Conservation (phyloP, 2,113 vertebrate genomes). For the Pavo muticus region DNA sequence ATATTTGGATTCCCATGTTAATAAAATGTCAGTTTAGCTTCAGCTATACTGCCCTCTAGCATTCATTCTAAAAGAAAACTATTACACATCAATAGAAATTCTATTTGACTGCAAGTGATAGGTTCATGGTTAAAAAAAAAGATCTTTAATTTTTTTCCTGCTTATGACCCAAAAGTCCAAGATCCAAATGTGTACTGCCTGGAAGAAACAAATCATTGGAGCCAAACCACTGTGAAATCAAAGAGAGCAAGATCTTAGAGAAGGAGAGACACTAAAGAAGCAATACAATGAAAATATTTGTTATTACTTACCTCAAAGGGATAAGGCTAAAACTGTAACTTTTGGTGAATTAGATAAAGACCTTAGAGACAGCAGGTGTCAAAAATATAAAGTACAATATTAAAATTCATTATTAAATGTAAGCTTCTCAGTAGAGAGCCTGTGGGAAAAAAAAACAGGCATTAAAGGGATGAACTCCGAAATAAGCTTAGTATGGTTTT, state of each 20-base stretch:
- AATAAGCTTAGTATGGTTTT: not conserved
- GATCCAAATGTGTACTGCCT: not conserved
- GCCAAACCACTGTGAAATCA: not conserved
- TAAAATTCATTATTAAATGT: not conserved
- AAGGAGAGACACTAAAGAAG: not conserved
- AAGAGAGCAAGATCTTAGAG: not conserved
- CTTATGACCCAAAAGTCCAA: not conserved
- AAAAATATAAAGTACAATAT: not conserved
- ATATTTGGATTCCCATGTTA: not conserved
- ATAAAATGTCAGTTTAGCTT: not conserved
- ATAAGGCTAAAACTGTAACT: not conserved
- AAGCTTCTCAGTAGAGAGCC: not conserved
- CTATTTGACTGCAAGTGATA: slow-evolving; percentile 13
- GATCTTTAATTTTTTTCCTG: not conserved
- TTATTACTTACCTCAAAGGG: not conserved
- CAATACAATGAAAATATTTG: not conserved
- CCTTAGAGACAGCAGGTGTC: not conserved
- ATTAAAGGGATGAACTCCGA: not conserved
- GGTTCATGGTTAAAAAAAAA: not conserved
- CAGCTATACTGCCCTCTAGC: slow-evolving; percentile 22
- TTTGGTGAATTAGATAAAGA: not conserved
- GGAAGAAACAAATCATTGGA: not conserved
- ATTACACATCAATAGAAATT: not conserved
- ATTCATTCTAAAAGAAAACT: not conserved
- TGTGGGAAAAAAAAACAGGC: not conserved